Evolutionary conservation across 2,113 vertebrate genomes (phyloP), one percentile per base, ranked within the genome.

Genomic region (Channa maculata): DNA sequence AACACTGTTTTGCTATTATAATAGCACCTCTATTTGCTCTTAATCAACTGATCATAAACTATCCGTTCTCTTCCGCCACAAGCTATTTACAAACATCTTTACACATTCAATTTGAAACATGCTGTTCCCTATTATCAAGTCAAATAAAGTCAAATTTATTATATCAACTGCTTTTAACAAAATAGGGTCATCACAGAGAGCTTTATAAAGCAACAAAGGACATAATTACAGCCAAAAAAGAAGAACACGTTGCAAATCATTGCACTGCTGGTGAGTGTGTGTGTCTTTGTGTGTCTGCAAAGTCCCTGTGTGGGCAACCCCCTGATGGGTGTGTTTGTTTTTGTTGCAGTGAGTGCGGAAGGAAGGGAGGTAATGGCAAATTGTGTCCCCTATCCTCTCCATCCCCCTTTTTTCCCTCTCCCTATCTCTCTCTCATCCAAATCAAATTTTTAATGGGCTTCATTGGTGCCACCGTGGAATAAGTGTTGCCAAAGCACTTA

Each of bases 401-500:
- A 49, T 70, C 49, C 58, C 50, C 48, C 44, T 69, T 79, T 81
- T 78, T 70, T 51, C 64, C 58, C 60, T 69, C 58, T 59, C 58
- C 44, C 78, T 24, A 24, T 51, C 75, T 65, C 81, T 78, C 80
- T 90, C 87, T 81, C 87, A 77, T 92, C 90, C 89, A 92, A 92
- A 92, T 93, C 91, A 85, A 87, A 92, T 86, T 88, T 90, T 89
- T 93, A 93, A 91, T 93, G 91, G 91, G 87, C 85, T 92, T 91
- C 92, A 89, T 89, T 92, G 91, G 88, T 89, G 88, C 91, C 92
- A 93, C 90, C 91, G 70, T 91, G 90, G 91, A 94, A 94, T 92
- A 94, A 94, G 88, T 92, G 90, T 93, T 94, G 93, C 94, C 93
- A 94, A 92, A 93, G 94, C 93, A 95, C 93, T 94, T 94, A 93